Evolutionary conservation across 2,888 invertebrate species (phyloP).

Genomic region (Ptilodon capucinus): DNA sequence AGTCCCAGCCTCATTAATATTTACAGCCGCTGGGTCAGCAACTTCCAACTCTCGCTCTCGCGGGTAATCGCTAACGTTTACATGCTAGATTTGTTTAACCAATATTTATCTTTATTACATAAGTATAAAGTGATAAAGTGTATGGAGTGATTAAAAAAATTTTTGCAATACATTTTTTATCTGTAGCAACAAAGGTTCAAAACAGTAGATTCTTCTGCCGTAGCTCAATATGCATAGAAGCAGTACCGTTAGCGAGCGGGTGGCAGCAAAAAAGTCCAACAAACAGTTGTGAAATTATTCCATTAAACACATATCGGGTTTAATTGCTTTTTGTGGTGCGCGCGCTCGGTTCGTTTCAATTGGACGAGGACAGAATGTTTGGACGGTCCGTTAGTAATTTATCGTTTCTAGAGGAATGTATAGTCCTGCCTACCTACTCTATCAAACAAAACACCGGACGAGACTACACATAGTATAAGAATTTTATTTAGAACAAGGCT

Average conservation of each 20-base stretch:
- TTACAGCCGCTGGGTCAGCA: constrained; percentile 4
- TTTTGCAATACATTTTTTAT: too few species aligned
- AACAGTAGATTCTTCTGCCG: not conserved
- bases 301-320: constrained; percentile 18
- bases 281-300: constrained; percentile 13
- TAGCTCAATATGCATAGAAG: not conserved
- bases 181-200: too few species aligned
- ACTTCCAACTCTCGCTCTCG: not conserved
- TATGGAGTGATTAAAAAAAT: too few species aligned
- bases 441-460: too few species aligned
- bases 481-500: too few species aligned
- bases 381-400: not conserved
- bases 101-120: too few species aligned
- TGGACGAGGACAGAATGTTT: not conserved
- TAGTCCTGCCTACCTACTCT: not conserved
- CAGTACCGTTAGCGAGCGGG: not conserved
- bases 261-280: not conserved
- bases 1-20: constrained; percentile 5
- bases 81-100: too few species aligned
- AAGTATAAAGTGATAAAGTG: too few species aligned
- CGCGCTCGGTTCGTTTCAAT: not conserved
- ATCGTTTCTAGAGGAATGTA: too few species aligned
- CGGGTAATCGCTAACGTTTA: not conserved
- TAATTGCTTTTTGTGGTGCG: constrained; percentile 3
- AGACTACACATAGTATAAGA: too few species aligned